Percentiles rank a stretch among this genome's conserved stretches.
Conservation (phyloP, 2,888 invertebrate species). For the Cheilosia grossa region DNA sequence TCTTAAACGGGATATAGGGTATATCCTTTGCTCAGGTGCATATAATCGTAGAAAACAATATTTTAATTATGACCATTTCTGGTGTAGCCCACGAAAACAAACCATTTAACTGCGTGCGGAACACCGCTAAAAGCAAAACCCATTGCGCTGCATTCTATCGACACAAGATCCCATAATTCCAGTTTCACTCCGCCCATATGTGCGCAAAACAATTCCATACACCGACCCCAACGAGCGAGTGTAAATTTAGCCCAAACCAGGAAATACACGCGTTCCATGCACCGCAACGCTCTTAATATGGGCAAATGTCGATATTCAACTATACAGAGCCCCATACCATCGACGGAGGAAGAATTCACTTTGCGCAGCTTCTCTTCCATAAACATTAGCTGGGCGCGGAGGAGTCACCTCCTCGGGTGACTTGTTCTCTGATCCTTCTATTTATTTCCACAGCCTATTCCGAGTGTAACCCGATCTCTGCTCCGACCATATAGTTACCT, state of each 20-base stretch:
- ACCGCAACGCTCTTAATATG: slow-evolving; percentile 57
- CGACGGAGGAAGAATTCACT: slow-evolving; percentile 24
- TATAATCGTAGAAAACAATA: too few relatives aligned
- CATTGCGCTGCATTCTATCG: slow-evolving; percentile 5
- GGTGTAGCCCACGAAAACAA: too few relatives aligned
- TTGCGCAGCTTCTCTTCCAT: slow-evolving; percentile 28
- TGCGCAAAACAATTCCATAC: slow-evolving; percentile 6
- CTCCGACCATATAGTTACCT: slow-evolving; percentile 32
- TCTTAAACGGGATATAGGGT: too few relatives aligned
- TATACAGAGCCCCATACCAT: not conserved
- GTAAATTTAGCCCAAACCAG: slow-evolving; percentile 34
- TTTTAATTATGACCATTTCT: too few relatives aligned
- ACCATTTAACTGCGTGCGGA: too few relatives aligned
- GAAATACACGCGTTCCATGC: slow-evolving; percentile 41
- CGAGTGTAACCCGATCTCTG: slow-evolving; percentile 59
- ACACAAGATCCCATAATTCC: slow-evolving; percentile 25
- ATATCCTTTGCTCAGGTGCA: too few relatives aligned
- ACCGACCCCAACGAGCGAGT: not conserved
- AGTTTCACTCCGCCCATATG: slow-evolving; percentile 17
- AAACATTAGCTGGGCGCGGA: slow-evolving; percentile 23
- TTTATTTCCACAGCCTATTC: slow-evolving; percentile 22
- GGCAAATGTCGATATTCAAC: slow-evolving; percentile 56
- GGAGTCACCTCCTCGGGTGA: slow-evolving; percentile 39
- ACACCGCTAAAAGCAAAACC: not conserved
- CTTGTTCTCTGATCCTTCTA: slow-evolving; percentile 51